Base-by-base conservation (phyloP, 1,140 invertebrate species). In the Glossosoma conforme region DNA sequence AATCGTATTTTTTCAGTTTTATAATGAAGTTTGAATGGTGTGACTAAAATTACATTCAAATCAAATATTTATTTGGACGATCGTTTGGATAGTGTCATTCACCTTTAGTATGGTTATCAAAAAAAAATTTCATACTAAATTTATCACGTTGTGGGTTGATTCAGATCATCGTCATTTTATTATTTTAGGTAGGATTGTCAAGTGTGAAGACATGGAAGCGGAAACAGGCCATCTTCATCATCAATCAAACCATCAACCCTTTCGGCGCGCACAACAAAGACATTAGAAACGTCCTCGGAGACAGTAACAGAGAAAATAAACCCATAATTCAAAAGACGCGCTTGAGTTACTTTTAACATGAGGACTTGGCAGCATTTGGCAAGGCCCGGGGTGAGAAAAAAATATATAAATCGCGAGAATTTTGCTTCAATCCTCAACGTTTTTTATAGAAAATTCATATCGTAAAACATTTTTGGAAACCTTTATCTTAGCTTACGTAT, bases 241-340 rank as follows among this genome's bases (percentile, higher is more conserved):
- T 57, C 55, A 57, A 57, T 57, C 55, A 57, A 49, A 47, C 33
- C 45, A 38, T 41, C 36, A 54, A 42, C 41, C 52, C 49, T 38
- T 49, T 32, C 44, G 30, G 44, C 24, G 15, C 19, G 24, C 44
- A 52, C 55, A 52, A 57, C 55, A 52, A 35, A 52, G 55, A 49
- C 45, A 48, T 48, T 42, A 51, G 47, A 56, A 42, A 46, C 40
- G 54, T 46, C 43, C 33, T 56, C 28, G 36, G 15, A 43, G 32
- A 25, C 46, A 32, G n/a, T n/a, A n/a, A n/a, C n/a, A n/a, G n/a
- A 33, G 49, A 49, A 49, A 57, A 52, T 57, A 52, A 47, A 52
- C 50, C 49, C 43, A 17, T 44, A 40, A 28, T 44, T 33, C 44
- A 33, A 48, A 52, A 46, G 54, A 42, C 38, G 44, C 54, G 54